phyloP scores from a whole-genome alignment of 2,888 invertebrate species.

The Dryococelus australis region DNA sequence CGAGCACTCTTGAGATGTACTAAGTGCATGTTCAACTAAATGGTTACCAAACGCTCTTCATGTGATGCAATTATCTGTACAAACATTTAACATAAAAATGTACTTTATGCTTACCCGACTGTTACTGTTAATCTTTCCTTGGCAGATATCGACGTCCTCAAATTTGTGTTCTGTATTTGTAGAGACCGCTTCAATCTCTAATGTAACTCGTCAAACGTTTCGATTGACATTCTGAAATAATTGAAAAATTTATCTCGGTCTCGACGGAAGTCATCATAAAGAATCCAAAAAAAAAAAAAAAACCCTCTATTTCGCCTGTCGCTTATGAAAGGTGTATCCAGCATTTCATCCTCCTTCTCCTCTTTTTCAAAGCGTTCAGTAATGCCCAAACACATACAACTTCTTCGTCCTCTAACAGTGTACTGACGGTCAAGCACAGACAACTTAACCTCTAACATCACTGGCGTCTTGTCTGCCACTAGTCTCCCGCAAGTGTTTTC shows the following conservation, averaged over 20 bases:
- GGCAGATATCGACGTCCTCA: neutral
- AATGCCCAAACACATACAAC: too few relatives aligned
- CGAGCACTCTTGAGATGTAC: neutral
- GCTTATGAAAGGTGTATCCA: too few relatives aligned
- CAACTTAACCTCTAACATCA: too few relatives aligned
- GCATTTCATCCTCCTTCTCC: too few relatives aligned
- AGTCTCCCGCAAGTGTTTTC: too few relatives aligned
- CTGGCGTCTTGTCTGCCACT: too few relatives aligned
- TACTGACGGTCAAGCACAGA: too few relatives aligned
- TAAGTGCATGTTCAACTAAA: neutral
- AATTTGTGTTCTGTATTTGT: neutral
- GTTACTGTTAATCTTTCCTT: neutral
- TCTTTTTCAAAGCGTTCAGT: too few relatives aligned
- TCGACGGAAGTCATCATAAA: too few relatives aligned
- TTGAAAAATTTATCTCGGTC: neutral
- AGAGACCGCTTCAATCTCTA: neutral
- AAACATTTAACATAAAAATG: neutral
- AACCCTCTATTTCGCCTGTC: too few relatives aligned
- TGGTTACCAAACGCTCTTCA: neutral
- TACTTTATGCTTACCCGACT: neutral
- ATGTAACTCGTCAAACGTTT: neutral
- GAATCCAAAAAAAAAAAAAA: too few relatives aligned
- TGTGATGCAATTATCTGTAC: neutral
- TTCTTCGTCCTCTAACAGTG: too few relatives aligned
- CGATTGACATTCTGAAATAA: conserved; percentile 1